Conservation (phyloP, 2,113 vertebrate species). For the Lepidothrix coronata region DNA sequence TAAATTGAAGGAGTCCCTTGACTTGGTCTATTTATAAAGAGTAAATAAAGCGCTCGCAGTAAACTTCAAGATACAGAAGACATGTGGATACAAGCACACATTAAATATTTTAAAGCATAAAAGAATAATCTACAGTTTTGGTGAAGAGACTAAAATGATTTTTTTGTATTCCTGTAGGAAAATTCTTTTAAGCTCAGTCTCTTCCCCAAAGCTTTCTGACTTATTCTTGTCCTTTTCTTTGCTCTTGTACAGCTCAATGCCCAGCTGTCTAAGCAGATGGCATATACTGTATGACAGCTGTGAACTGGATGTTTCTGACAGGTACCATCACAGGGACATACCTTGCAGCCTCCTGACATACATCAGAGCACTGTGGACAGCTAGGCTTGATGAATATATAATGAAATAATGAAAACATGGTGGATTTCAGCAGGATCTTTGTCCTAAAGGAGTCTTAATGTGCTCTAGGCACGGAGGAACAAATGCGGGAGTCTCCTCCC, state of each 20-base stretch:
- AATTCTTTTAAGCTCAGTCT: not conserved
- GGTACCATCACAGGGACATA: not conserved
- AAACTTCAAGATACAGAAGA: not conserved
- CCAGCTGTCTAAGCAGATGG: constrained; percentile 8
- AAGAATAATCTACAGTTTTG: not conserved
- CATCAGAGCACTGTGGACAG: not conserved
- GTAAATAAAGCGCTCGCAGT: not conserved
- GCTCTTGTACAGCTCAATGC: not conserved
- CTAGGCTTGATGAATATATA: not conserved
- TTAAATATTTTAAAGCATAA: not conserved
- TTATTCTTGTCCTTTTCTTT: constrained; percentile 9
- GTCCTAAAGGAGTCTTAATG: not conserved
- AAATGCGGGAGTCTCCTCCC: not conserved
- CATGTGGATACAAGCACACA: not conserved
- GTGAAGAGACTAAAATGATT: not conserved
- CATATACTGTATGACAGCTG: not conserved
- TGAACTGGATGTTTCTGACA: constrained; percentile 11
- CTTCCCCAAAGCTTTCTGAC: not conserved
- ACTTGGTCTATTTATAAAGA: not conserved
- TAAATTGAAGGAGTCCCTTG: not conserved
- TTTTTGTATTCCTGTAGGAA: not conserved
- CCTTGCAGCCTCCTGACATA: not conserved
- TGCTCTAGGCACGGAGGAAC: not conserved
- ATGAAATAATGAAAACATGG: not conserved
- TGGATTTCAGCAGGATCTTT: not conserved